A percentile compares a stretch with the other conserved stretches of the same genome.
Evolutionary conservation across 2,113 vertebrate species (phyloP).

Genomic region (Seriola dumerili): DNA sequence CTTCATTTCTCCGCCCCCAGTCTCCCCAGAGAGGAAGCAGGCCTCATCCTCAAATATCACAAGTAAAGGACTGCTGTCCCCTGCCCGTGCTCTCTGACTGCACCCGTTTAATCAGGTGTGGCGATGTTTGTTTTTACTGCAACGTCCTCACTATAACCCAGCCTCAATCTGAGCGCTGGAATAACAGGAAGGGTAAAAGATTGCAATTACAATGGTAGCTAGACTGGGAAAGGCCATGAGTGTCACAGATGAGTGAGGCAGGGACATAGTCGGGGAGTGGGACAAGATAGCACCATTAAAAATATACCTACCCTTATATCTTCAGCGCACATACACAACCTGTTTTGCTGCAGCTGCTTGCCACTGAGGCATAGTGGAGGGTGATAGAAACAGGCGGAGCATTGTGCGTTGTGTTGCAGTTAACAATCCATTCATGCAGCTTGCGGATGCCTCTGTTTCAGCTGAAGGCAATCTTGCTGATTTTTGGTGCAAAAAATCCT

Average conservation of each 20-base stretch:
- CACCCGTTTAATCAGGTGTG: slow-evolving; percentile 46
- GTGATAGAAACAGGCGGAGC: neutral
- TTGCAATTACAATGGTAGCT: slow-evolving; percentile 11
- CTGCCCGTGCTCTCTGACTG: slow-evolving; percentile 27
- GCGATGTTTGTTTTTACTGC: slow-evolving; percentile 54
- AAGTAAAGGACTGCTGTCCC: slow-evolving; percentile 30
- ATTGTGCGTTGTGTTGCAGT: neutral
- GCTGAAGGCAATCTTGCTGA: neutral
- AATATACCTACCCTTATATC: neutral
- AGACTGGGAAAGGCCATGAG: neutral
- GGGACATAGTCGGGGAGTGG: neutral
- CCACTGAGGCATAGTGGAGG: neutral
- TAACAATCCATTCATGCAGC: neutral
- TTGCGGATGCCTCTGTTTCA: neutral
- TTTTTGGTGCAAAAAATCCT: neutral
- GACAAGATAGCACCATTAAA: neutral
- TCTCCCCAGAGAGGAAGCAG: slow-evolving; percentile 53
- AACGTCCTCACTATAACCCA: slow-evolving; percentile 20
- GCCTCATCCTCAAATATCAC: slow-evolving; percentile 55
- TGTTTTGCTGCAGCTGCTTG: slow-evolving; percentile 8
- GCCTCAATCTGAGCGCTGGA: slow-evolving; percentile 1
- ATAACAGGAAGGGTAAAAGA: slow-evolving; percentile 14
- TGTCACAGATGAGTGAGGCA: neutral
- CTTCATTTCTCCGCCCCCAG: slow-evolving; percentile 29
- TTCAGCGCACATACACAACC: neutral